These are phyloP conservation scores for Phanerotoma sp. DNA, from an alignment of 2,888 invertebrate species.

Conservation along the genomic window DNA sequence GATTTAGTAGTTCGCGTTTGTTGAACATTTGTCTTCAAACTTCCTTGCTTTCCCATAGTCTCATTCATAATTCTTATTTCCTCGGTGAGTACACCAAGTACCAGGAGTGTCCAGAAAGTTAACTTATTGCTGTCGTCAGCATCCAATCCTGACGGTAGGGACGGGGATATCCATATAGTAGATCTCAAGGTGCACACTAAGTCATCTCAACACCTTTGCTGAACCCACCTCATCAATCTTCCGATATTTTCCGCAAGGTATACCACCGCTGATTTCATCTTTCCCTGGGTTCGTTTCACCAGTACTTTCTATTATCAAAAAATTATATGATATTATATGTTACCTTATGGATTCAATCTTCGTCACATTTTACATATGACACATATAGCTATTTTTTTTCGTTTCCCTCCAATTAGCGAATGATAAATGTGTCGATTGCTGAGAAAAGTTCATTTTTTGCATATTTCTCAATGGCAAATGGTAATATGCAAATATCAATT, in stretches of 20 bases:
- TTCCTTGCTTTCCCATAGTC: conserved; percentile 19
- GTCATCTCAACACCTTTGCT: neutral
- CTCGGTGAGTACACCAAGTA: conserved; percentile 25
- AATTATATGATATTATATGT: too few relatives aligned
- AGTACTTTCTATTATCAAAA: neutral
- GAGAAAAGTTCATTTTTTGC: too few relatives aligned
- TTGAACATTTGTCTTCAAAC: conserved; percentile 29
- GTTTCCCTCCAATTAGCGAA: too few relatives aligned
- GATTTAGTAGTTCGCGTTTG: conserved; percentile 3
- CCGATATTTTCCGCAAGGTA: neutral
- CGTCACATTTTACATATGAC: too few relatives aligned
- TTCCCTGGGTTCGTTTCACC: neutral
- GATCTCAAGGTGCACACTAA: conserved; percentile 1
- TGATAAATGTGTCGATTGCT: too few relatives aligned
- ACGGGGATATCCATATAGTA: conserved; percentile 12
- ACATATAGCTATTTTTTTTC: too few relatives aligned
- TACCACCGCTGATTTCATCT: neutral
- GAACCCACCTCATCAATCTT: conserved; percentile 9
- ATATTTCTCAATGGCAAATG: too few relatives aligned
- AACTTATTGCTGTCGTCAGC: conserved; percentile 39
- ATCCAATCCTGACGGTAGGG: conserved; percentile 21
- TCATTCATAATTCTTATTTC: conserved; percentile 41
- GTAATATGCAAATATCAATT: too few relatives aligned
- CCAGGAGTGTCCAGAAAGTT: conserved; percentile 36
- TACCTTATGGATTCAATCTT: too few relatives aligned